These are phyloP conservation scores for Eupithecia dodoneata DNA, from an alignment of 2,888 invertebrate species.

Conservation along the genomic window DNA sequence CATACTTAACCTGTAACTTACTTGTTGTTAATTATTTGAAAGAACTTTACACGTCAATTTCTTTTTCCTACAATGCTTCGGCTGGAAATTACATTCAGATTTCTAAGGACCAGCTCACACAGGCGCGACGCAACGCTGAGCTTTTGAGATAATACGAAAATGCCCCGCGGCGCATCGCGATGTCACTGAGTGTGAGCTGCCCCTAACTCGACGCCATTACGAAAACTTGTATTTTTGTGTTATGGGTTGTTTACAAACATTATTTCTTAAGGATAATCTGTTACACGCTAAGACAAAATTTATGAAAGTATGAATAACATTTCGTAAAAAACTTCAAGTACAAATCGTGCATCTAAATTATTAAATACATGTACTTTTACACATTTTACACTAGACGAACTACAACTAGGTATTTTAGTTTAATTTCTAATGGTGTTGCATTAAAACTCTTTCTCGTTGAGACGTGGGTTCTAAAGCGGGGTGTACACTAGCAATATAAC, in stretches of 20 bases:
- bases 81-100: neutral
- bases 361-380: neutral
- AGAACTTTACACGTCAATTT: neutral
- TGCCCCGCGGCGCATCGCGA: too few relatives aligned
- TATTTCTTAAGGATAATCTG: neutral
- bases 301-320: neutral
- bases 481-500: neutral
- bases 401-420: conserved; percentile 5
- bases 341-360: neutral
- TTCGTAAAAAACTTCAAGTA: neutral
- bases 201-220: neutral
- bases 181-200: too few relatives aligned
- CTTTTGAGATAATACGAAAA: too few relatives aligned
- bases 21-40: neutral
- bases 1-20: neutral
- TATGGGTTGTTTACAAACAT: neutral
- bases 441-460: neutral
- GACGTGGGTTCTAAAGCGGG: neutral
- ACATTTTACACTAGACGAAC: conserved; percentile 1
- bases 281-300: neutral
- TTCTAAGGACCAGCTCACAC: neutral
- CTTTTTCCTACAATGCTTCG: neutral
- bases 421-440: neutral
- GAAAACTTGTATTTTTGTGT: neutral
- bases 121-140: too few relatives aligned